Percentiles rank a stretch among this genome's conserved stretches.
These are phyloP conservation scores for Tursiops truncatus DNA, from an alignment of 2,113 vertebrate species.

Conservation along the genomic window DNA sequence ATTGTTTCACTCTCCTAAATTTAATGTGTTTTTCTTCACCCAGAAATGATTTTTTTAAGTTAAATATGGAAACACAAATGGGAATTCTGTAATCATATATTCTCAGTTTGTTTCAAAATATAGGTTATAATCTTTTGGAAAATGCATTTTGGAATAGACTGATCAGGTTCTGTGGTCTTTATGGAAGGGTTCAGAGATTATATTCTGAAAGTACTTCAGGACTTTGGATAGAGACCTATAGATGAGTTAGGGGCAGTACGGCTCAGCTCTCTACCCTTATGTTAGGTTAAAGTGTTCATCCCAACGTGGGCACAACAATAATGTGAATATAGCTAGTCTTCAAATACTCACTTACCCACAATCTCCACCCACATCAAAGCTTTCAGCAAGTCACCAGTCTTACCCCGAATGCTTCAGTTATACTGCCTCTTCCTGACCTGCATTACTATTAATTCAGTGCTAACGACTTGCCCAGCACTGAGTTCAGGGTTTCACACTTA, in stretches of 20 bases:
- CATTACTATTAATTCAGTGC: neutral
- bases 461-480: neutral
- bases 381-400: neutral
- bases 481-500: neutral
- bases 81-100: neutral
- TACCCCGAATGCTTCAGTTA: neutral
- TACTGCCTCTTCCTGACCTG: neutral
- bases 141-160: neutral
- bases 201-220: neutral
- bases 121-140: neutral
- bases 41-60: neutral
- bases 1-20: neutral
- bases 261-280: neutral
- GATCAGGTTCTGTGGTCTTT: neutral
- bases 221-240: neutral
- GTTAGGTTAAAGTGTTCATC: neutral
- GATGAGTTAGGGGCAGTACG: accelerated
- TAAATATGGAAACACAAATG: neutral
- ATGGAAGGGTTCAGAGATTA: neutral
- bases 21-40: neutral
- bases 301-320: neutral
- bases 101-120: neutral
- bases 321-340: neutral
- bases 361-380: neutral
- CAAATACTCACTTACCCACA: neutral